These are phyloP conservation scores for Haliclona indistincta DNA, from an alignment of 37 sponge, comb jelly and placozoan genomes.

Conservation along the genomic window DNA sequence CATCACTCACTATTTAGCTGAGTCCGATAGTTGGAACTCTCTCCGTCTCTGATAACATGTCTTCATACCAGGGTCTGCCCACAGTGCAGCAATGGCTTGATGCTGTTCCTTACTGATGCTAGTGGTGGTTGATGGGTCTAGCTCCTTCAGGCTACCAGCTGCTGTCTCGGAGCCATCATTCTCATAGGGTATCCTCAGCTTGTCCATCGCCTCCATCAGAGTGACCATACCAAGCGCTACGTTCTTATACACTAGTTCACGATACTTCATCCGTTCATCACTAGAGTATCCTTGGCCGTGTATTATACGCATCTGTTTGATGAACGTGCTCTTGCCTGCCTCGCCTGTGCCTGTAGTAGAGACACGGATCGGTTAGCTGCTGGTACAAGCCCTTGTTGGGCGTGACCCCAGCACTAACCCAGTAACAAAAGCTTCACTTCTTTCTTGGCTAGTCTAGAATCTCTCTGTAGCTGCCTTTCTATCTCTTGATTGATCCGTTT, in stretches of 20 bases:
- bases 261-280: constrained; percentile 68
- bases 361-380: no score
- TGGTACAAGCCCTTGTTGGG: no score
- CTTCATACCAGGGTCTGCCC: constrained; percentile 67
- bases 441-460: constrained; percentile 35
- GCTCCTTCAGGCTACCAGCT: background rate
- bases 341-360: constrained; percentile 97
- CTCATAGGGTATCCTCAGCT: constrained; percentile 44
- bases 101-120: no score
- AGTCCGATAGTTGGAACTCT: constrained; percentile 97
- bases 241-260: constrained; percentile 72
- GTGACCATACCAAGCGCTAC: constrained; percentile 75
- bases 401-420: constrained; percentile 62
- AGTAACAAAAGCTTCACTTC: constrained; percentile 84
- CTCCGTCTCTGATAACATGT: constrained; percentile 84
- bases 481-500: constrained; percentile 65
- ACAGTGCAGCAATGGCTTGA: constrained; percentile 36
- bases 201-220: constrained; percentile 65
- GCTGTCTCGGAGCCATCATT: no score
- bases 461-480: constrained; percentile 52
- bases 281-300: constrained; percentile 93
- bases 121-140: no score
- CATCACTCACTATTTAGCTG: constrained; percentile 84
- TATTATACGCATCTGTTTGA: constrained; percentile 99
- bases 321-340: constrained; percentile 97